Evolutionary conservation across 2,888 invertebrate species (phyloP).

Genomic region (Ditula angustiorana): DNA sequence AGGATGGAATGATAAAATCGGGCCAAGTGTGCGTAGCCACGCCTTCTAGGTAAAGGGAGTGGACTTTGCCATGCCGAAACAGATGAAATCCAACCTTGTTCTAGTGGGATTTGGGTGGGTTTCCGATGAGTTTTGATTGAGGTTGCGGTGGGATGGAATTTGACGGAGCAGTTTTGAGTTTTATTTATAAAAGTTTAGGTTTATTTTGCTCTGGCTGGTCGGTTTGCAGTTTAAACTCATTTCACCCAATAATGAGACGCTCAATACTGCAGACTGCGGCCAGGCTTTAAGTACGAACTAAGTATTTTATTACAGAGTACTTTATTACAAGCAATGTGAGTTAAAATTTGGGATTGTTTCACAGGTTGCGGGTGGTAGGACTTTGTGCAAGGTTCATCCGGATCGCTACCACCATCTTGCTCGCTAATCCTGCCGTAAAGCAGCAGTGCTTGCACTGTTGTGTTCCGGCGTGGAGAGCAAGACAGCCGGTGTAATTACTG

Average conservation of each 20-base stretch:
- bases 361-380: background rate
- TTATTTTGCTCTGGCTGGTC: background rate
- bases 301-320: constrained; percentile 34
- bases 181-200: background rate
- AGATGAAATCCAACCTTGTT: background rate
- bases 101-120: background rate
- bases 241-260: constrained; percentile 36
- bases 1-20: background rate
- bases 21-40: constrained; percentile 4
- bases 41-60: constrained; percentile 18
- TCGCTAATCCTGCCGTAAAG: too few species aligned
- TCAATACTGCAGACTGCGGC: constrained; percentile 36
- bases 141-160: background rate
- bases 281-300: constrained; percentile 29
- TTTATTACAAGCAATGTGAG: constrained; percentile 33
- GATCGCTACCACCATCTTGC: too few species aligned
- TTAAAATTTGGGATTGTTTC: constrained; percentile 10
- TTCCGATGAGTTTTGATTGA: background rate
- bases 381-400: too few species aligned
- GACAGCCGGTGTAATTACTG: too few species aligned
- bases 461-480: too few species aligned
- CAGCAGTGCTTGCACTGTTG: too few species aligned
- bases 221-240: constrained; percentile 30
- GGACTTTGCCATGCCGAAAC: background rate
- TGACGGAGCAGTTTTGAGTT: background rate